Base-by-base conservation (phyloP, 2,888 invertebrate species). In the Dorcus hopei region DNA sequence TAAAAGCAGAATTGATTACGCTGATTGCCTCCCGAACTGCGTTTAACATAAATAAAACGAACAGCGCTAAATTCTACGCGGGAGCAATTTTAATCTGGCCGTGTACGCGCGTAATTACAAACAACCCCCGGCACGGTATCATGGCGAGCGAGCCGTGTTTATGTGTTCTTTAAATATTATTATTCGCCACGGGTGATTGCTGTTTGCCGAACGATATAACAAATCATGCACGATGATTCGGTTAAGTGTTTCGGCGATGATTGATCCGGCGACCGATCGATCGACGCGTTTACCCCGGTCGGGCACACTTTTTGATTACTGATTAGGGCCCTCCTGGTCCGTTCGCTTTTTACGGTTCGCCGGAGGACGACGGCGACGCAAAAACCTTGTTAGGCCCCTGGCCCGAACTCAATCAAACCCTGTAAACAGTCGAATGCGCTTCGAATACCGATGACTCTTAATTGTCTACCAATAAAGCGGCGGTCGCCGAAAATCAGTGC, bases 1-100 rank as follows among this genome's bases (percentile, higher is more conserved):
- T 60, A 77, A 77, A 77, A 76, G 74, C 75, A 70, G 77, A 77
- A 77, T 77, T 77, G 77, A 77, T 77, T 77, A 77, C 74, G 75
- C 74, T 77, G 77, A 77, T 77, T 77, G 77, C 74, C 73, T 70
- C 70, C 70, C 73, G 59, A 69, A 68, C 68, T 71, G 72, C 74
- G 74, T 75, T 76, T 77, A 75, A 75, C 74, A 75, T 76, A 75
- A 76, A 76, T 75, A 75, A 75, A 76, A 74, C 70, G 60, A 42
- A 49, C 54, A 69, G 67, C 69, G 70, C 65, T 69, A 68, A 72
- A 72, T 72, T 70, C 70, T 71, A 73, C 73, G 74, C 72, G 74
- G 71, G 73, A 72, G 74, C 74, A 74, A 74, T 76, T 76, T 76
- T 75, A 76, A 76, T 75, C 74, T 71, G 69, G 66, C 50, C 65